Evolutionary conservation across 2,113 vertebrate genomes (phyloP).

Genomic region (Gulo gulo): DNA sequence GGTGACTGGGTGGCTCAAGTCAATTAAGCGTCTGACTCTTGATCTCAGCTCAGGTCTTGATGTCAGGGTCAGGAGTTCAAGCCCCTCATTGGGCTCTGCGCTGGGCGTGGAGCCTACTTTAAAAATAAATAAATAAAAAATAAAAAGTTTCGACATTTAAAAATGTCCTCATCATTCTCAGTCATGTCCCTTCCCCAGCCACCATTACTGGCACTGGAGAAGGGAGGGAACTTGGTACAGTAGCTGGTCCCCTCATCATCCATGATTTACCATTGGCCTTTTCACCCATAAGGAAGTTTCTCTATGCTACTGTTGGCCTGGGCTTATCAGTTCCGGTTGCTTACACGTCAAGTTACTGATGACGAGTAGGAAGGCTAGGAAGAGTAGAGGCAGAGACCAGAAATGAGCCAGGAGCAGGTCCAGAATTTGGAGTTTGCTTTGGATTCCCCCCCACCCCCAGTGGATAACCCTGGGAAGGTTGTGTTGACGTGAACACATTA

Average conservation of each 20-base stretch:
- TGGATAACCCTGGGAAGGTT: background rate
- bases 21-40: background rate
- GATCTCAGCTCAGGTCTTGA: background rate
- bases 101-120: background rate
- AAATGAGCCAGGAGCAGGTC: background rate
- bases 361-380: background rate
- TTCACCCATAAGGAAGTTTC: background rate
- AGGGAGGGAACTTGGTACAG: background rate
- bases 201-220: background rate
- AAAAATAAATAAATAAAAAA: background rate
- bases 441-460: background rate
- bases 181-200: background rate
- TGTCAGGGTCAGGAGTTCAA: background rate
- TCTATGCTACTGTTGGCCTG: background rate
- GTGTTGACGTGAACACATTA: background rate
- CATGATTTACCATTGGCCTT: background rate
- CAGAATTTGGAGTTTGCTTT: conserved; percentile 20
- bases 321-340: background rate
- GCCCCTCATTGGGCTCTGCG: background rate
- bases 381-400: background rate
- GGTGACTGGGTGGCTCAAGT: background rate
- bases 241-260: background rate
- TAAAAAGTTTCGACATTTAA: background rate
- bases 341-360: background rate
- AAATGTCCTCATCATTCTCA: background rate